phyloP scores from a whole-genome alignment of 2,888 invertebrate genomes.

The Maniola hyperantus region DNA sequence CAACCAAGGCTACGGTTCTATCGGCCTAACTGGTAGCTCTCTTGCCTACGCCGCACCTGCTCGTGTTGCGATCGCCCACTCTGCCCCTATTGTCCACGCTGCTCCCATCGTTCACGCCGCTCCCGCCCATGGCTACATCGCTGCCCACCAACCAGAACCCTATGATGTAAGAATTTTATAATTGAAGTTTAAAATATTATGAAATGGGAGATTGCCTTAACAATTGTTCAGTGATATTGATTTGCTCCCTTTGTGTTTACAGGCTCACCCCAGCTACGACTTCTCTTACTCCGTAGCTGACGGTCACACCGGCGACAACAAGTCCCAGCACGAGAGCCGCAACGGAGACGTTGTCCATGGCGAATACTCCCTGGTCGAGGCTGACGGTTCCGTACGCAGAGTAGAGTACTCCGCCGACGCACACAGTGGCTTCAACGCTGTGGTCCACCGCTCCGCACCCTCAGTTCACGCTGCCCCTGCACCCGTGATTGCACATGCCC shows the following conservation, averaged over 20 bases:
- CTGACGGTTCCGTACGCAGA: conserved; percentile 77
- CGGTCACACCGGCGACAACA: conserved; percentile 81
- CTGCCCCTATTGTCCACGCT: conserved; percentile 41
- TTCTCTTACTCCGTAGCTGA: conserved; percentile 83
- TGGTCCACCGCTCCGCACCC: conserved; percentile 46
- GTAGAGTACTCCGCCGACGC: conserved; percentile 77
- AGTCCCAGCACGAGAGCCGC: conserved; percentile 80
- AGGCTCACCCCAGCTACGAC: conserved; percentile 78
- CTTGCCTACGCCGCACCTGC: conserved; percentile 45
- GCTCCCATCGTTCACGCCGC: conserved; percentile 55
- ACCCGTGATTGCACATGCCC: conserved; percentile 33
- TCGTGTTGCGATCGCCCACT: conserved; percentile 50
- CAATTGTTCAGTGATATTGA: background rate
- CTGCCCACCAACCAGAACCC: conserved; percentile 54
- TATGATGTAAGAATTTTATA: conserved; percentile 32
- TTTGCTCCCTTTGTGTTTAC: background rate
- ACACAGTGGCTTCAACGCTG: conserved; percentile 60
- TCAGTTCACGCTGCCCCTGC: conserved; percentile 39
- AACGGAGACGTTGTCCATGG: conserved; percentile 85
- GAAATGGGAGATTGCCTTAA: background rate
- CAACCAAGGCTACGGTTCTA: conserved; percentile 57
- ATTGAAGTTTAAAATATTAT: background rate
- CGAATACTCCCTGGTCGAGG: conserved; percentile 62
- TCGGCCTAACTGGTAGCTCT: conserved; percentile 42
- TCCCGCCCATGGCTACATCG: conserved; percentile 62